Percentiles rank a stretch among this genome's conserved stretches.
Conservation (phyloP, 2,888 invertebrate genomes). For the Cheilosia pagana region DNA sequence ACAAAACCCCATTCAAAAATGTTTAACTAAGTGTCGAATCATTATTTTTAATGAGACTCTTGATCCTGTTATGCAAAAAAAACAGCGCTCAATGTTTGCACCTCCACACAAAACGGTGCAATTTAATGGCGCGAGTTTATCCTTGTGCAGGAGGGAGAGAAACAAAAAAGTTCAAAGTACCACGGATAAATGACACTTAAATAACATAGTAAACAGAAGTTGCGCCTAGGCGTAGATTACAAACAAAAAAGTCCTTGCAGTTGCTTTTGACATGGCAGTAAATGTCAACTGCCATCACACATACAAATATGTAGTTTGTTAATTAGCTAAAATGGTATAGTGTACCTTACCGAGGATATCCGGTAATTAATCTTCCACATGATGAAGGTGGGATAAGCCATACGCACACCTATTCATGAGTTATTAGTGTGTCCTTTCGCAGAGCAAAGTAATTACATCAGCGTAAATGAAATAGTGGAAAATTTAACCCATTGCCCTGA, state of each 20-base stretch:
- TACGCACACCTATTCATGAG: constrained; percentile 24
- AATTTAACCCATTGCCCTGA: constrained; percentile 47
- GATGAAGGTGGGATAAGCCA: constrained; percentile 5
- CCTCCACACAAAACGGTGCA: constrained; percentile 43
- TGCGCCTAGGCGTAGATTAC: background rate
- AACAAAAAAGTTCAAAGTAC: constrained; percentile 7
- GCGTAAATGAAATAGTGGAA: constrained; percentile 48
- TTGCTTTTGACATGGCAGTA: constrained; percentile 20
- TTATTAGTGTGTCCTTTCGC: constrained; percentile 18
- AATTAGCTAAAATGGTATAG: constrained; percentile 36
- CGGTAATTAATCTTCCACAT: constrained; percentile 20
- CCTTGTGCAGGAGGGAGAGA: constrained; percentile 26
- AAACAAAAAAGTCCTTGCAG: constrained; percentile 32
- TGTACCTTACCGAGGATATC: constrained; percentile 20
- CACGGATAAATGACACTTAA: constrained; percentile 63
- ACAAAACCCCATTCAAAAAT: constrained; percentile 67
- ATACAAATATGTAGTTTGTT: constrained; percentile 22
- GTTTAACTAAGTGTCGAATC: constrained; percentile 75
- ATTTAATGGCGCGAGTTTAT: constrained; percentile 61
- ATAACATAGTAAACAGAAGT: constrained; percentile 47
- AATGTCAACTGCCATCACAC: background rate
- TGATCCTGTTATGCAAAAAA: constrained; percentile 59
- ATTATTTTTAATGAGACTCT: constrained; percentile 74
- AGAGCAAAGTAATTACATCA: constrained; percentile 53
- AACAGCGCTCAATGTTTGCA: background rate